Base-by-base conservation (phyloP, 2,797 vertebrate species). In the Anniella stebbinsi region DNA sequence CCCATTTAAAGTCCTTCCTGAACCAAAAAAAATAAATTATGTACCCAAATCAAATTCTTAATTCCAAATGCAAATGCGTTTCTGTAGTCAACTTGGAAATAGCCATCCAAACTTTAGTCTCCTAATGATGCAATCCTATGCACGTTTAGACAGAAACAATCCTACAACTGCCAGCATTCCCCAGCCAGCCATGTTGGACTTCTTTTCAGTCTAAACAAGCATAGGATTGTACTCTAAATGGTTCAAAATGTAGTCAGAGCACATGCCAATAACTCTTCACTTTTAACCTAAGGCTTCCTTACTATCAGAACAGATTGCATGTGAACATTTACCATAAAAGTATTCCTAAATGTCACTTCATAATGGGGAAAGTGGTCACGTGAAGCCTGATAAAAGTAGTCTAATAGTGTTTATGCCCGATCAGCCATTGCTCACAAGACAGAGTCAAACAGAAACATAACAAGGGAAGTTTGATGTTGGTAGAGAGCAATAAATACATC, bases 401-500 rank as follows among this genome's bases (percentile, higher is more conserved):
- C 33, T 33, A 80, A 87, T 2, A 33, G 54, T 51, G 8, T 80
- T 77, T 67, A 30, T 41, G 67, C 45, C 33, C 13, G 48, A 80
- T 66, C 28, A 66, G 17, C 15, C 38, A 63, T 33, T n/a, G 13
- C 25, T 45, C 77, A 60, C 28, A 25, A 77, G 15, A 80, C 7
- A 9, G 17, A 33, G 73, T 66, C 57, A 80, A 87, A 48, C 33
- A 48, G 12, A 89, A 84, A 83, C 33, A 33, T 51, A 73, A 66
- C 0, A 67, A 69, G 89, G 88, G 86, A 93, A 28, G 88, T 95
- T 90, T 93, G 93, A 94, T 92, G 92, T 84, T 7, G 23, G 3
- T 41, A 94, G 88, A 30, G 73, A 51, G 70, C 54, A 92, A 87
- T 86, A 89, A 89, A 45, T 21, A 9, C 90, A 90, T 5, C 12